A percentile compares a stretch with the other conserved stretches of the same genome.
Conservation (phyloP, 2,888 invertebrate species). For the Acrocyrtus sp. region DNA sequence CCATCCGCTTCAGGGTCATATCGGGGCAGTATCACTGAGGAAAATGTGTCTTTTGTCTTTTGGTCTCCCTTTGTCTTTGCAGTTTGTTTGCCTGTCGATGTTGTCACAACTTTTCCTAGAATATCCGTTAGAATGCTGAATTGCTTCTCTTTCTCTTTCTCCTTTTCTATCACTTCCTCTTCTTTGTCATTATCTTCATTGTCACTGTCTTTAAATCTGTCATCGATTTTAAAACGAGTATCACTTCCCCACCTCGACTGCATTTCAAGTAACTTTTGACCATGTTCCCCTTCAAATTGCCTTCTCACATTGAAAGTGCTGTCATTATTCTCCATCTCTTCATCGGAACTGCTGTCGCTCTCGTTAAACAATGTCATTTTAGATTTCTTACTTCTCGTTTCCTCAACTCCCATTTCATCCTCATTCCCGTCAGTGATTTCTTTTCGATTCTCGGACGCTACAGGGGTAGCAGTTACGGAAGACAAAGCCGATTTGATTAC, state of each 20-base stretch:
- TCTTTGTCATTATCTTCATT: conserved; percentile 6
- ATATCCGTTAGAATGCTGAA: conserved; percentile 54
- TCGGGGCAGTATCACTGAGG: conserved; percentile 42
- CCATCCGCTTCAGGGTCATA: conserved; percentile 51
- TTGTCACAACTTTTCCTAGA: conserved; percentile 43
- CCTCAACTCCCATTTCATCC: not conserved
- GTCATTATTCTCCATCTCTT: not conserved
- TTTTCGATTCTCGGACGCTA: conserved; percentile 15
- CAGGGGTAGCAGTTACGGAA: conserved; percentile 1
- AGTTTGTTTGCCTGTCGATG: not conserved
- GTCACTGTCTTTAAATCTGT: conserved; percentile 55
- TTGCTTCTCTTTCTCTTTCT: conserved; percentile 22
- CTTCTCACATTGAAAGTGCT: conserved; percentile 47
- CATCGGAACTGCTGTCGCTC: conserved; percentile 33
- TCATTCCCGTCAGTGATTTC: not conserved
- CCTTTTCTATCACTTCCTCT: conserved; percentile 16
- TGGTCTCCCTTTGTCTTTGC: not conserved
- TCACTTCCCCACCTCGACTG: conserved; percentile 57
- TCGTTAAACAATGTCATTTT: conserved; percentile 52
- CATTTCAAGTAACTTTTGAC: conserved; percentile 57
- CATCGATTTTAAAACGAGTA: conserved; percentile 58
- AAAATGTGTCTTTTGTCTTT: not conserved
- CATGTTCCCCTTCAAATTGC: conserved; percentile 58
- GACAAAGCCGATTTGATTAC: conserved; percentile 52
- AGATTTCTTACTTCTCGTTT: not conserved